Conservation (phyloP, 1,140 invertebrate species). For the Drosophila tsacasi region DNA sequence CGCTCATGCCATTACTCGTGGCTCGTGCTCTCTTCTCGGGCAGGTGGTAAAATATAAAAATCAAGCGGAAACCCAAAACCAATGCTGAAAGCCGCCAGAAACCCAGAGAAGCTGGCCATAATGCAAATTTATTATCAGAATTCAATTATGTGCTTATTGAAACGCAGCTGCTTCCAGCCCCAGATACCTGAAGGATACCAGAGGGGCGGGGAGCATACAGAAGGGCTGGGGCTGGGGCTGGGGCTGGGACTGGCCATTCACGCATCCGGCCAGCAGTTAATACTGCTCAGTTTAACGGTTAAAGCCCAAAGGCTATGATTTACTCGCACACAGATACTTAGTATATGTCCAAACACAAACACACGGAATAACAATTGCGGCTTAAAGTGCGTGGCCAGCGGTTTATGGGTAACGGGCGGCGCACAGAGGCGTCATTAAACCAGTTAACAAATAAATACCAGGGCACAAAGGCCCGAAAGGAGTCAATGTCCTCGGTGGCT, state of each 20-base stretch:
- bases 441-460: slow-evolving; percentile 82
- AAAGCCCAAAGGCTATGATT: slow-evolving; percentile 82
- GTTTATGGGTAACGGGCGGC: slow-evolving; percentile 60
- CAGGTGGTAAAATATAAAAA: slow-evolving; percentile 51
- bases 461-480: slow-evolving; percentile 43
- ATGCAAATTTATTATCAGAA: slow-evolving; percentile 84
- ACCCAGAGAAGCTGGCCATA: slow-evolving; percentile 66
- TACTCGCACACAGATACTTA: slow-evolving; percentile 44
- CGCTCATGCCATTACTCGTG: slow-evolving; percentile 1
- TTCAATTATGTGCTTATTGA: slow-evolving; percentile 84
- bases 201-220: not conserved
- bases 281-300: slow-evolving; percentile 78
- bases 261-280: slow-evolving; percentile 70
- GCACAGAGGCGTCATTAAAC: slow-evolving; percentile 77
- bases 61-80: slow-evolving; percentile 56
- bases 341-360: slow-evolving; percentile 18
- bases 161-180: slow-evolving; percentile 74
- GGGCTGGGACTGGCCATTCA: slow-evolving; percentile 50
- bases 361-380: slow-evolving; percentile 67
- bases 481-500: slow-evolving; percentile 28
- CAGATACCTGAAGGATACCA: slow-evolving; percentile 43
- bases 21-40: slow-evolving; percentile 8
- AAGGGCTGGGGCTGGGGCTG: not conserved
- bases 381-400: slow-evolving; percentile 71
- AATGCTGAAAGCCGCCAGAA: slow-evolving; percentile 74